These are phyloP conservation scores for Pachyseris speciosa DNA, from an alignment of 64 coral and sea anemone genomes.

Conservation along the genomic window DNA sequence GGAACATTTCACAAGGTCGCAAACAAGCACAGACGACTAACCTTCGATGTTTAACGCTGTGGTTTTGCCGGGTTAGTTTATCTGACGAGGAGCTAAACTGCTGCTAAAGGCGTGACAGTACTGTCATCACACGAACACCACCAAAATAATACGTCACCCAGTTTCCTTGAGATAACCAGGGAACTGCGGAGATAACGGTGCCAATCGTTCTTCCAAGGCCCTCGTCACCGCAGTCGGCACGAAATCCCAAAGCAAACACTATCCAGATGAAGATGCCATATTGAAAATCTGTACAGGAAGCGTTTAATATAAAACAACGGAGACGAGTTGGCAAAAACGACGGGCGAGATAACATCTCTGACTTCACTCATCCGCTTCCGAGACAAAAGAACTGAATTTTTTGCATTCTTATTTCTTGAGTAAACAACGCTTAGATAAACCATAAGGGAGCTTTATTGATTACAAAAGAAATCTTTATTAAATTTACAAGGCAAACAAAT, in stretches of 20 bases:
- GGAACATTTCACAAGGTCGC: neutral
- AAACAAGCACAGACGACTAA: neutral
- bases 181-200: neutral
- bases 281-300: neutral
- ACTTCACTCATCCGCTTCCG: neutral
- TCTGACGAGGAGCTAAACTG: slow-evolving; percentile 1
- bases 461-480: neutral
- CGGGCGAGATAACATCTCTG: neutral
- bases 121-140: neutral
- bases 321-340: neutral
- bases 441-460: neutral
- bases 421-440: slow-evolving; percentile 9
- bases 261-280: neutral
- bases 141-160: neutral
- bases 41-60: neutral
- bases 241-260: neutral
- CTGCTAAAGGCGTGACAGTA: neutral
- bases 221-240: neutral
- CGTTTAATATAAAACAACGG: neutral
- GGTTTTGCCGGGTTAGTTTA: neutral
- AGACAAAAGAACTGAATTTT: slow-evolving; percentile 4
- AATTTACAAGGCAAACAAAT: neutral
- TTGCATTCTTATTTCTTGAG: neutral
- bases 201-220: neutral
- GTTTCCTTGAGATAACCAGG: neutral